These are phyloP conservation scores for Zaprionus capensis DNA, from an alignment of 1,140 invertebrate species.

Conservation along the genomic window DNA sequence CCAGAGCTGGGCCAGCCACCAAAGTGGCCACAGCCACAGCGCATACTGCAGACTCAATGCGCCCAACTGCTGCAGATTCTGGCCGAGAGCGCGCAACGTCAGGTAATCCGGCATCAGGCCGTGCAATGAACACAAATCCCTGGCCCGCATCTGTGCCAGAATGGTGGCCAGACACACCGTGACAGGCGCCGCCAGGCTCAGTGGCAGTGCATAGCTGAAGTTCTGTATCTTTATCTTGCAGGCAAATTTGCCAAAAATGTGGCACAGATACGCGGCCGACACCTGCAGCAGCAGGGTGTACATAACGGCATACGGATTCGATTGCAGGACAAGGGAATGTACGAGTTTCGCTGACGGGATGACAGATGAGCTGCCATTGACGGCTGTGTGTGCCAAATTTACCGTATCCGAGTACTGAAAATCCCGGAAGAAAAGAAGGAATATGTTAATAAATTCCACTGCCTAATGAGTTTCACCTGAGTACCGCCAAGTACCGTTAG, in stretches of 20 bases:
- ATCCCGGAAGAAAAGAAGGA: neutral
- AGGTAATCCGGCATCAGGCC: constrained; percentile 88
- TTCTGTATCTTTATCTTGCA: constrained; percentile 93
- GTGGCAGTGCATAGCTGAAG: constrained; percentile 91
- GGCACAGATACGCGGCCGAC: constrained; percentile 87
- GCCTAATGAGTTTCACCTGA: constrained; percentile 10
- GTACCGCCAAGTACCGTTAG: constrained; percentile 85
- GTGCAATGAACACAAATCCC: constrained; percentile 88
- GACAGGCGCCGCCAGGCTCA: constrained; percentile 89
- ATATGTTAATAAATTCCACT: neutral
- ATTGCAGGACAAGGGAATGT: constrained; percentile 57
- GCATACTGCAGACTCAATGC: constrained; percentile 86
- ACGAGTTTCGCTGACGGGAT: constrained; percentile 25
- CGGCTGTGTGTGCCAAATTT: constrained; percentile 28
- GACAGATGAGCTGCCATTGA: constrained; percentile 47
- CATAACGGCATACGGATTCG: constrained; percentile 84
- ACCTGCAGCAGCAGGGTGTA: constrained; percentile 88
- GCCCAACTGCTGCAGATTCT: constrained; percentile 40
- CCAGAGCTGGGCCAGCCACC: constrained; percentile 92
- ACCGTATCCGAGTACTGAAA: constrained; percentile 40
- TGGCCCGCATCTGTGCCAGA: constrained; percentile 86
- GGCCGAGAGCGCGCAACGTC: constrained; percentile 85
- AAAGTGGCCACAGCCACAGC: constrained; percentile 90
- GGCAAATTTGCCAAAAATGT: constrained; percentile 91
- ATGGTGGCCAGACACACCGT: constrained; percentile 88